Conservation (phyloP, 2,113 vertebrate species). For the Peromyscus californicus region DNA sequence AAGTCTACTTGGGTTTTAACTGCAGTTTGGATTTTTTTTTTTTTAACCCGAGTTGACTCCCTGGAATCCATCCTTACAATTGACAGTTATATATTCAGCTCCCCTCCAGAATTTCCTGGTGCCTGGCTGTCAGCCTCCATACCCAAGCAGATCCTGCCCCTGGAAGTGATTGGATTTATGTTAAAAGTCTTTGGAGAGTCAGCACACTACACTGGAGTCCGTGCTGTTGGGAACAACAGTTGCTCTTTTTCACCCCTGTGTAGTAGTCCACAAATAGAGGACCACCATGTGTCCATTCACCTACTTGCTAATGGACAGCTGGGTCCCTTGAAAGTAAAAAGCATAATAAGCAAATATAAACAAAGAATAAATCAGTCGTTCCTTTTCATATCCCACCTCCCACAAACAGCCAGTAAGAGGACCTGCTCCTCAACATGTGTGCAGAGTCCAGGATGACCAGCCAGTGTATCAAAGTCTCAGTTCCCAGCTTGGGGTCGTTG, state of each 20-base stretch:
- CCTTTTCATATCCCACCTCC: not conserved
- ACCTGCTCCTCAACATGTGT: not conserved
- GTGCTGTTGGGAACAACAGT: not conserved
- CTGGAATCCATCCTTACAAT: not conserved
- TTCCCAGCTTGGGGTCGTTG: not conserved
- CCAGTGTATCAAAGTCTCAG: not conserved
- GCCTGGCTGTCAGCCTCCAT: not conserved
- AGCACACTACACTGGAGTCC: too few species aligned
- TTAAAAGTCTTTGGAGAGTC: not conserved
- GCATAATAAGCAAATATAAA: not conserved
- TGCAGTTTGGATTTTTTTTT: not conserved
- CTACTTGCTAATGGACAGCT: not conserved
- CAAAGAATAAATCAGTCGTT: rapidly evolving
- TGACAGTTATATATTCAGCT: not conserved
- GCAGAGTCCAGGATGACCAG: not conserved
- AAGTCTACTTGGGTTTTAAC: not conserved
- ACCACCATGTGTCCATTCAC: not conserved
- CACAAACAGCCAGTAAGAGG: rapidly evolving
- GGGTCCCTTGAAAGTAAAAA: not conserved
- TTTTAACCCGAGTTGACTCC: not conserved
- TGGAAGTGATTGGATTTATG: not conserved
- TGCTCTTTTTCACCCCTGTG: not conserved
- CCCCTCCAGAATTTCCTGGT: too few species aligned
- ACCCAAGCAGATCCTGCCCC: not conserved
- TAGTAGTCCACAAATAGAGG: too few species aligned